A percentile compares a stretch with the other conserved stretches of the same genome.
These are phyloP conservation scores for Aporophyla lueneburgensis DNA, from an alignment of 2,888 invertebrate species.

Conservation along the genomic window DNA sequence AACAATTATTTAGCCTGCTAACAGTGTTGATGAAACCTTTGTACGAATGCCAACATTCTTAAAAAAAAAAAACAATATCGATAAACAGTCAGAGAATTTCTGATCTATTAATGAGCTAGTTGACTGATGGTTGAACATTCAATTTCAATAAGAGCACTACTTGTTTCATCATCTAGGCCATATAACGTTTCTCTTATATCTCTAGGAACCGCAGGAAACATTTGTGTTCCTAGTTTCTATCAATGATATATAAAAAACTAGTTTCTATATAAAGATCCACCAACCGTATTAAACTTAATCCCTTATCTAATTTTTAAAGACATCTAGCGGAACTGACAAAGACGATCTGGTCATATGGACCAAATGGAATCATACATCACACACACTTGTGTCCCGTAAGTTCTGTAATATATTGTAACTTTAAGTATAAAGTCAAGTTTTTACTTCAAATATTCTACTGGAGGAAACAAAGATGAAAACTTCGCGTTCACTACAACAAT, in stretches of 20 bases:
- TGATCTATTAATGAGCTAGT: slow-evolving; percentile 17
- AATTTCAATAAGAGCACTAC: slow-evolving; percentile 5
- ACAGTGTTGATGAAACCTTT: slow-evolving; percentile 18
- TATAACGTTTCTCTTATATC: neutral
- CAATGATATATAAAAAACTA: too few species aligned
- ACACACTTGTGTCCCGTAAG: slow-evolving; percentile 20
- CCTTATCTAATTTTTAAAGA: neutral
- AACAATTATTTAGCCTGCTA: slow-evolving; percentile 25
- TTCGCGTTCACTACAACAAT: slow-evolving; percentile 41
- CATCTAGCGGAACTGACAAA: neutral
- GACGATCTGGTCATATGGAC: neutral
- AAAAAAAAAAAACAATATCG: slow-evolving; percentile 10
- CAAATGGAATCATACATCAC: slow-evolving; percentile 17
- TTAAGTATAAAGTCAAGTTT: slow-evolving; percentile 10
- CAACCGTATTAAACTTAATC: neutral
- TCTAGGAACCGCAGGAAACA: neutral
- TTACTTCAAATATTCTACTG: slow-evolving; percentile 28
- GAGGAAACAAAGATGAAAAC: slow-evolving; percentile 33
- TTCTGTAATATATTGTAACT: slow-evolving; percentile 37
- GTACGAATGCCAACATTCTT: slow-evolving; percentile 26
- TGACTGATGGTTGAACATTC: slow-evolving; percentile 13
- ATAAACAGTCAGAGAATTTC: slow-evolving; percentile 21
- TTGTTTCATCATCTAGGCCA: neutral
- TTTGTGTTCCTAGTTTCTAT: neutral
- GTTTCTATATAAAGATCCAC: neutral